Base-by-base conservation (phyloP, 2,797 vertebrate species). In the Rhinophrynus dorsalis region DNA sequence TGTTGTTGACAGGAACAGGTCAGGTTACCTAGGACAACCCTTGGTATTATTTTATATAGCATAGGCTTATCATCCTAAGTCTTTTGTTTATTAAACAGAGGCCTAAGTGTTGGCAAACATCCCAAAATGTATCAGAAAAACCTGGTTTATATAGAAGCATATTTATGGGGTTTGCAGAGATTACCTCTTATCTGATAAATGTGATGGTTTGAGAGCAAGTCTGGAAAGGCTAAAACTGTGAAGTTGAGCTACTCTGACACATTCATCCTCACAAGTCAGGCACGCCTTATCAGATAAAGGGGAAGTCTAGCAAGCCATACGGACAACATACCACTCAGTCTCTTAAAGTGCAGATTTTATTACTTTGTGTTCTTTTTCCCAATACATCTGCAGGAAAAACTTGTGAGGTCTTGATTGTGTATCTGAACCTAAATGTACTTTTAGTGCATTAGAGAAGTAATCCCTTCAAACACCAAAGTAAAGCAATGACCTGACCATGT, bases 101-200 rank as follows among this genome's bases (percentile, higher is more conserved):
- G 63, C 23, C n/a, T 12, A 33, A 23, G 33, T 18, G 12, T 45
- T 72, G 68, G 68, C 68, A 64, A 42, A 32, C 29, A 20, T 56
- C 68, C 68, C 44, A 72, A 64, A 65, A 72, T 58, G 52, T 51
- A 57, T 56, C 42, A 58, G 54, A 72, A 65, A 56, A 62, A 50
- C 24, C 18, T 64, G 52, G 42, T 58, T 61, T 35, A 61, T 61
- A 69, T 44, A 51, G 15, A 26, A 59, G 10, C 35, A 42, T 50
- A 55, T 70, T 64, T 72, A 58, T 64, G 33, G 52, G 60, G n/a
- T 44, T 64, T 72, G 47, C 13, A 10, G 37, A 64, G 68, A 72
- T 72, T 72, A 64, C 42, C 32, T 17, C 21, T 44, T 72, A 64
- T 72, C 68, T 72, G 68, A 72, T 72, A 58, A 65, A 42, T 29